phyloP scores from a whole-genome alignment of 2,113 vertebrate species.

The Astatotilapia flaviijosephi region DNA sequence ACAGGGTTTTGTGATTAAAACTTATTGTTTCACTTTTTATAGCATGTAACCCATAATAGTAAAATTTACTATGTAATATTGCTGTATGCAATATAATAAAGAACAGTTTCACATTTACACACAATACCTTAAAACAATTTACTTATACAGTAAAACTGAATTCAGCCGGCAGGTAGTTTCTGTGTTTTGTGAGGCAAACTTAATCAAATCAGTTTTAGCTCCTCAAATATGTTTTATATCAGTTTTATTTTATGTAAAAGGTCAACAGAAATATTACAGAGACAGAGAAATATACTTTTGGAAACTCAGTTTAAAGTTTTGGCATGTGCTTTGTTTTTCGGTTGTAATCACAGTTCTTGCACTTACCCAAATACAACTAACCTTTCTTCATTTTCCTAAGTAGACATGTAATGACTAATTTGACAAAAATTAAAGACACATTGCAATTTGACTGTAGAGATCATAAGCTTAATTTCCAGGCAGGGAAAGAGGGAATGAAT shows the following conservation, averaged over 20 bases:
- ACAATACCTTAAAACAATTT: rapidly evolving
- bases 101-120: background rate
- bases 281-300: background rate
- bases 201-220: background rate
- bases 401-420: background rate
- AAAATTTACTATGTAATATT: background rate
- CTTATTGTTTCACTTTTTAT: background rate
- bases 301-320: background rate
- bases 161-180: background rate
- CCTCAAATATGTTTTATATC: background rate
- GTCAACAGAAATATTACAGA: background rate
- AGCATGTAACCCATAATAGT: background rate
- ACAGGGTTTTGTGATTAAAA: background rate
- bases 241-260: background rate
- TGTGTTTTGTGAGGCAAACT: background rate
- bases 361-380: rapidly evolving
- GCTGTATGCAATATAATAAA: background rate
- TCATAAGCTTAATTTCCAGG: background rate
- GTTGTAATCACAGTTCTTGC: background rate
- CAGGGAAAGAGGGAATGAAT: background rate
- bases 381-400: background rate
- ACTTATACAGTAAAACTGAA: background rate
- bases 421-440: background rate
- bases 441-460: background rate
- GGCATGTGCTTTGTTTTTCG: background rate